Base-by-base conservation (phyloP, 2,888 invertebrate species). In the Gasteruption jaculator region DNA sequence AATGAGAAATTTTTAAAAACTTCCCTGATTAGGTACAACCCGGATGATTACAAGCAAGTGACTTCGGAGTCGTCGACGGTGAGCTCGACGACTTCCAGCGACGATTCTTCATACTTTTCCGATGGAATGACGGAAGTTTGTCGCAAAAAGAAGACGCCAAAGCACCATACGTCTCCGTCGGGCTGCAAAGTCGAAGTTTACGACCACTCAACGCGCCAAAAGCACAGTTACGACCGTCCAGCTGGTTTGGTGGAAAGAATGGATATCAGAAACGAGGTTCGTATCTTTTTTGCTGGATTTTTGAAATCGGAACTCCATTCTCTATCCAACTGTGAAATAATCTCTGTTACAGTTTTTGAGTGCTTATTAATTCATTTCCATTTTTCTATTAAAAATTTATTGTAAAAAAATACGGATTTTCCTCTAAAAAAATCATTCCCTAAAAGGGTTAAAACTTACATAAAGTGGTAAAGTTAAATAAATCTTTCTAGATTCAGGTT, bases 51-150 rank as follows among this genome's bases (percentile, higher is more conserved):
- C 25, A 53, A 53, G 21, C 61, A 59, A 40, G 49, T 53, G 35
- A 53, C 58, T 38, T 59, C 61, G 3, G 57, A 54, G 15, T 48
- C 54, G 21, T 56, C 48, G 35, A 48, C 48, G 10, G 53, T 56
- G 34, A 56, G 52, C 27, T 53, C 56, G 25, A 60, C 52, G 39
- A 60, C 64, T 11, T 52, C 57, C 26, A 68, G 62, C 36, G 63
- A 67, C 14, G 67, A 70, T 49, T 70, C 68, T 5, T 68, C 67
- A 6, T 64, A 68, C 48, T 66, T 63, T 49, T 65, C 67, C 22
- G 63, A 64, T 22, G 52, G 35, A 37, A n/a, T n/a, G n/a, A 31
- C 46, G 8, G 58, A 59, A 38, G 43, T 49, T 18, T 21, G 35
- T 22, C 18, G 33, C 11, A 39, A 26, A 19, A 50, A 39, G 6